Conservation (phyloP, 1,140 invertebrate species). For the Sarcophaga bullata region DNA sequence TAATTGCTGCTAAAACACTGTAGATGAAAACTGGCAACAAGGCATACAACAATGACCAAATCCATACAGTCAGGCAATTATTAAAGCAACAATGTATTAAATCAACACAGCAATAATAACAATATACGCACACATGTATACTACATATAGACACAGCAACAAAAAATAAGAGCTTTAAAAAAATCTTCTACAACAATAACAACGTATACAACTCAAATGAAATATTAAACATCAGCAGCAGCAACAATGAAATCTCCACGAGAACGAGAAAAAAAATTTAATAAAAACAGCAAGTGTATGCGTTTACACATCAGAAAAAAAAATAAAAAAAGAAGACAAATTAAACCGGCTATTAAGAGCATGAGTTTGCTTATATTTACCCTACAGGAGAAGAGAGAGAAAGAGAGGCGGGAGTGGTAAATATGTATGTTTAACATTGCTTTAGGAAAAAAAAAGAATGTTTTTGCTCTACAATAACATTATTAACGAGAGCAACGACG, state of each 20-base stretch:
- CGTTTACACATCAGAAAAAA: not conserved
- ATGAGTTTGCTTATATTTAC: not conserved
- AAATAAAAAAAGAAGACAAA: not conserved
- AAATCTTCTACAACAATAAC: too few species aligned
- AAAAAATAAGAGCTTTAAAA: too few species aligned
- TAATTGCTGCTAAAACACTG: not conserved
- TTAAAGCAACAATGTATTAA: constrained; percentile 16
- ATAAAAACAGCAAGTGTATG: not conserved
- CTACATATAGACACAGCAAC: too few species aligned
- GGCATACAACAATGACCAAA: not conserved
- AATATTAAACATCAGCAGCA: too few species aligned
- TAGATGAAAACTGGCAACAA: constrained; percentile 1
- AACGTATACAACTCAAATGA: too few species aligned
- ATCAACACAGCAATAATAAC: constrained; percentile 18
- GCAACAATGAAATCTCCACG: not conserved
- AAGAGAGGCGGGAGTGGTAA: not conserved
- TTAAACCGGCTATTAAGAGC: constrained; percentile 18
- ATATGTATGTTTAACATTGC: not conserved
- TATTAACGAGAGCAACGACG: not conserved
- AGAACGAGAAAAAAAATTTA: not conserved
- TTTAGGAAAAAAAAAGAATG: too few species aligned
- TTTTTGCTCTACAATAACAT: too few species aligned
- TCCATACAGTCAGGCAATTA: not conserved
- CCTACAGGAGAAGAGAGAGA: not conserved
- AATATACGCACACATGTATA: not conserved